Base-by-base conservation (phyloP, 1,140 invertebrate species). In the Melipona quadrifasciata region DNA sequence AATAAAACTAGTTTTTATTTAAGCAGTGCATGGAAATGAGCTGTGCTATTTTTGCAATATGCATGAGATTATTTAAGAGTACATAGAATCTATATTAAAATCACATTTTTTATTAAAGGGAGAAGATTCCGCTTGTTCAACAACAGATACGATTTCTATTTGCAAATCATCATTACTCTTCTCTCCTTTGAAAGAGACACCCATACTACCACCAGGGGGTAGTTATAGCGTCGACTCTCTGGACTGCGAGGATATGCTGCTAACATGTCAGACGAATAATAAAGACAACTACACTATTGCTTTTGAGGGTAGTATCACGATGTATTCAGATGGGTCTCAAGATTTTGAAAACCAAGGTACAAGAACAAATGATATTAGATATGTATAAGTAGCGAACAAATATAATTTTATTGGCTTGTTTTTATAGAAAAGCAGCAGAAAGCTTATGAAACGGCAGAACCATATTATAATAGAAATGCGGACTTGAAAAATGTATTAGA, bases 241-340 rank as follows among this genome's bases (percentile, higher is more conserved):
- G 77, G 98, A 99, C 93, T 98, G 97, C 94, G 97, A 98, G 91
- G 98, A 98, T 91, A 97, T 98, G 92, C 96, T 99, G 90, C 95
- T 98, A 58, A 99, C 98, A 76, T 98, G 97, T 93, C 97, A 97
- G 92, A 97, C 97, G 21, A 94, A 95, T 80, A 98, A 99, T 92
- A 98, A 98, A 95, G 97, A 98, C 92, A 99, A 98, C 94, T 99
- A 99, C 93, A 99, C 98, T 76, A 98, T 99, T 91, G 98, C 98
- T 73, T 99, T 99, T 91, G 98, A 99, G 95, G 98, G 97, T 88
- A 98, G 97, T 90, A 96, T 97, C 84, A 97, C 97, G 61, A 97
- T 97, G 95, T 98, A 97, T 92, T 97, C 97, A 17, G 97, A 98
- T 94, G 97, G 97, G 91, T 98, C 97, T 87, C 97, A 97, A 92